Evolutionary conservation across 2,113 vertebrate species (phyloP), one percentile per base, ranked within the genome.

Genomic region (Cebidichthys violaceus): DNA sequence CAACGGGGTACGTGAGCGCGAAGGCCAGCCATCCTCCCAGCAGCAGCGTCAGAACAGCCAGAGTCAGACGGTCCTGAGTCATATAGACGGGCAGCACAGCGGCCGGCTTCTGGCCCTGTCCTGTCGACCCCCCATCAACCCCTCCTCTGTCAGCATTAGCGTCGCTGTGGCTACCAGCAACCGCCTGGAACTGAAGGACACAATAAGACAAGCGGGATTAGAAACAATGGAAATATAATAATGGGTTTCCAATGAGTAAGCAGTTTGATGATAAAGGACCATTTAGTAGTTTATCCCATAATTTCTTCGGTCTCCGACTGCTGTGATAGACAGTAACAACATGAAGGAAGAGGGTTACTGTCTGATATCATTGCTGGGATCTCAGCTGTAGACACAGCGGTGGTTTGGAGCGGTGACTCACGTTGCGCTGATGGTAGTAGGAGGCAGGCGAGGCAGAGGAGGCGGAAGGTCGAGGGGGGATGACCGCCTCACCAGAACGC

Each of bases 1-100:
- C 93, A 9, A 71, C n/a, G 8, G 95, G 92, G 86, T 93, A 94
- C 0, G 91, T 94, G 78, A 98, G 20, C 0, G 95, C 89, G 35
- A 96, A 88, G 41, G 96, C 93, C 65, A 98, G 31, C 89, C 96
- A 97, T 1, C 96, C 96, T 0, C 96, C 97, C 60, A 98, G 90
- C 82, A 99, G 91, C 22, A 96, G 75, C 0, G 96, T 95, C 73
- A 96, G 83, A 0, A 96, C 20, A 0, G 87, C 90, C 22, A 95
- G 88, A 18, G 93, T 88, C 81, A 96, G 24, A 8, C 94, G 87
- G 82, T 98, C 96, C 91, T 95, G 95, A 62, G 85, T 90, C 52
- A 95, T 47, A 0, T 92, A 84, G 6, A 92, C 89, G 0, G 94
- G 95, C 61, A 94, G 76, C 41, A 37, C 81, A 6, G 92, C 39